Evolutionary conservation across 1,140 invertebrate species (phyloP).

Genomic region (Penaeus indicus): DNA sequence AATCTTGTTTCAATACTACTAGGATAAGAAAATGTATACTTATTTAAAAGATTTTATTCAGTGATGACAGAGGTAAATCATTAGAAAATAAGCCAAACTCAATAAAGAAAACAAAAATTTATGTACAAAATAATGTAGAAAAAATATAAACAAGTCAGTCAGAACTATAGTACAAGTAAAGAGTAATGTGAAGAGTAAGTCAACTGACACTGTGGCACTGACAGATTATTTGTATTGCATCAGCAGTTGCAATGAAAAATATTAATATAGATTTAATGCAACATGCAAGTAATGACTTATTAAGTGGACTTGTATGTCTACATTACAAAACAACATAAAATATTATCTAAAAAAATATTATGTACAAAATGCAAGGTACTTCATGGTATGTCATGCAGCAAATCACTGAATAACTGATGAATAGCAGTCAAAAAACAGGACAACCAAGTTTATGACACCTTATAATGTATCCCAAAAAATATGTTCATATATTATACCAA

Average conservation of each 20-base stretch:
- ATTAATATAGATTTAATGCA: conserved; percentile 29
- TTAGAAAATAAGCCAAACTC: conserved; percentile 44
- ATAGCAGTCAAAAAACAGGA: conserved; percentile 45
- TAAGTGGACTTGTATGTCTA: conserved; percentile 38
- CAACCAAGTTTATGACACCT: conserved; percentile 35
- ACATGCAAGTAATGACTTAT: conserved; percentile 36
- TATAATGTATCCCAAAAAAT: conserved; percentile 23
- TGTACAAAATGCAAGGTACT: conserved; percentile 48
- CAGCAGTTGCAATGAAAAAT: not conserved
- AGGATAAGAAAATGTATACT: not conserved
- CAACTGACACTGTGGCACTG: conserved; percentile 62
- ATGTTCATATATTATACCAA: not conserved
- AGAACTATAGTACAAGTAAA: conserved; percentile 38
- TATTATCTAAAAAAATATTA: conserved; percentile 57
- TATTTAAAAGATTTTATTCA: conserved; percentile 44
- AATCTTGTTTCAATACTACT: too few relatives aligned
- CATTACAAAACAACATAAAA: conserved; percentile 49
- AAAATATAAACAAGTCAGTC: conserved; percentile 50
- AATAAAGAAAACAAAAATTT: conserved; percentile 37
- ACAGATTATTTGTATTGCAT: conserved; percentile 48
- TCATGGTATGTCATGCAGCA: conserved; percentile 41
- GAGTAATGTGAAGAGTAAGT: conserved; percentile 33
- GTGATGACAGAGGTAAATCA: conserved; percentile 34
- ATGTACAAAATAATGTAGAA: conserved; percentile 50
- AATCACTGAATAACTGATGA: conserved; percentile 28